A percentile compares a stretch with the other conserved stretches of the same genome.
phyloP scores from a whole-genome alignment of 1,140 invertebrate species.

The Sesamia nonagrioides region DNA sequence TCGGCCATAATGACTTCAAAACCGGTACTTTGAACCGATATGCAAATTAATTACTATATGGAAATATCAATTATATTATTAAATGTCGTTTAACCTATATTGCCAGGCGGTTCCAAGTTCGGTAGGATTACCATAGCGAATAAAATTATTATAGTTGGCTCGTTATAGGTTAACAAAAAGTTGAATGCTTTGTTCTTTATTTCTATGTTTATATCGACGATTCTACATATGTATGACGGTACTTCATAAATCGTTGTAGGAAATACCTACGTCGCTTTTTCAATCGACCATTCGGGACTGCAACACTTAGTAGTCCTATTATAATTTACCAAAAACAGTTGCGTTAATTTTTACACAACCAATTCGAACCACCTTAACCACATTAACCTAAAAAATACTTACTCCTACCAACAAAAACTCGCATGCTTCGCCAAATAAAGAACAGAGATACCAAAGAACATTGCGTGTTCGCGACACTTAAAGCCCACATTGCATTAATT shows the following conservation, averaged over 20 bases:
- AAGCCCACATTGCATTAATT: conserved; percentile 71
- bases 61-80: conserved; percentile 44
- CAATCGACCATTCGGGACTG: no score
- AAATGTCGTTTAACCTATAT: conserved; percentile 43
- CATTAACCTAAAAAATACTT: not conserved
- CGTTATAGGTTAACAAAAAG: not conserved
- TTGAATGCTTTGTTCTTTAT: not conserved
- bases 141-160: conserved; percentile 26
- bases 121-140: conserved; percentile 17
- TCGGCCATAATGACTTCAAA: conserved; percentile 30
- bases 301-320: not conserved
- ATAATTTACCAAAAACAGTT: not conserved
- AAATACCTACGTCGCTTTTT: not conserved
- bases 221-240: no score
- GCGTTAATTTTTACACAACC: no score
- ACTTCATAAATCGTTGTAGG: no score
- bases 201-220: not conserved
- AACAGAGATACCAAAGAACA: not conserved
- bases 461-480: conserved; percentile 62
- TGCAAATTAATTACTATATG: conserved; percentile 44
- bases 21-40: conserved; percentile 36
- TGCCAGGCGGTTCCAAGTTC: conserved; percentile 7
- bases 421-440: conserved; percentile 10
- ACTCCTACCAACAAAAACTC: not conserved
- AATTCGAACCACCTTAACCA: no score